Evolutionary conservation across 1,140 invertebrate genomes (phyloP).

Genomic region (Conopomorpha cramerella): DNA sequence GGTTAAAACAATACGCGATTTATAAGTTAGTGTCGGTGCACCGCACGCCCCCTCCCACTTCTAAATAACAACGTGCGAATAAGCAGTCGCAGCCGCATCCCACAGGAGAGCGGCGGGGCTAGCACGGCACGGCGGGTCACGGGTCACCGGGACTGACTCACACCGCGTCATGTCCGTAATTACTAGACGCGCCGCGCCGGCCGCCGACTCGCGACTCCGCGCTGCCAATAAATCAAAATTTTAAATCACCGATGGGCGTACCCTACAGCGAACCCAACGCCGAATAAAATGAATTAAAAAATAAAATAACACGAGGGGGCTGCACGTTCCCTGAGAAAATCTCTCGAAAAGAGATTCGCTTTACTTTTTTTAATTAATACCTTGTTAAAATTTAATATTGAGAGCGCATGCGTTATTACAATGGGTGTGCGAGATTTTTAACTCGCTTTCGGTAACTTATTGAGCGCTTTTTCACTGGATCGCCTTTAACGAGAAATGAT

Average conservation of each 20-base stretch:
- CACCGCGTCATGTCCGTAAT: constrained; percentile 57
- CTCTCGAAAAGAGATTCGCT: constrained; percentile 53
- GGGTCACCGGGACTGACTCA: constrained; percentile 42
- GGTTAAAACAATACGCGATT: too few species aligned
- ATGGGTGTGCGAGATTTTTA: constrained; percentile 54
- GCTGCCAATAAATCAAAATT: constrained; percentile 55
- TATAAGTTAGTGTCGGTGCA: too few species aligned
- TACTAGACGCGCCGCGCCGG: constrained; percentile 22
- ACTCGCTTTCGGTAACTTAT: constrained; percentile 49
- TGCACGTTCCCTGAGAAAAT: constrained; percentile 49
- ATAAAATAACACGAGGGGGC: constrained; percentile 42
- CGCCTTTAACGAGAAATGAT: constrained; percentile 51
- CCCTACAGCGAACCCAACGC: constrained; percentile 32
- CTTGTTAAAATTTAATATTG: constrained; percentile 61
- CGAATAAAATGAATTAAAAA: constrained; percentile 58
- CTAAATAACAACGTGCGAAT: constrained; percentile 10
- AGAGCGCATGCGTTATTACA: constrained; percentile 53
- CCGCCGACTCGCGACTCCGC: constrained; percentile 19
- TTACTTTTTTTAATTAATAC: constrained; percentile 61
- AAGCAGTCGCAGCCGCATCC: too few species aligned
- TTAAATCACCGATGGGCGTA: constrained; percentile 56
- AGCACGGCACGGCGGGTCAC: too few species aligned
- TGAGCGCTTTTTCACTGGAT: constrained; percentile 47
- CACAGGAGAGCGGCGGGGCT: too few species aligned
- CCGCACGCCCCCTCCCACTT: too few species aligned